Evolutionary conservation across 1,140 invertebrate genomes (phyloP), one percentile per base, ranked within the genome.

Genomic region (Panonychus citri): DNA sequence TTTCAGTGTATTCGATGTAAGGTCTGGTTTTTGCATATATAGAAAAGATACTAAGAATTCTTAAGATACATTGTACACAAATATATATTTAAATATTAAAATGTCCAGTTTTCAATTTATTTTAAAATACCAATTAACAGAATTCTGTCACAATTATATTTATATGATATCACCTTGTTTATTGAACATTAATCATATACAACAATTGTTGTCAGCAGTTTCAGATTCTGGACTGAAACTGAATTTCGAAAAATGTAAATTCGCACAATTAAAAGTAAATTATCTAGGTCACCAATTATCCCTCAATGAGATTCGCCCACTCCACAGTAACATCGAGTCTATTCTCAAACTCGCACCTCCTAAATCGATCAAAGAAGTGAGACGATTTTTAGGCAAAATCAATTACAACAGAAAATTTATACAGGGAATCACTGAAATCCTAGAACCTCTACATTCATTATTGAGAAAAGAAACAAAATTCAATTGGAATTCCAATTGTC

Each of bases 361-460:
- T 10, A 63, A 54, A 46, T 66, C 59, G 57, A 55, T 63, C 3
- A 66, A 67, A 43, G 64, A 72, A 42, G 25, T 75, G 0, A 56
- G 68, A 50, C 27, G 63, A 25, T 74, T 76, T 59, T 37, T 75
- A 3, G 73, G 74, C 1, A 61, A 74, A 37, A 34, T 60, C n/a
- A 57, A 54, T 53, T 60, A 49, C 25, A 54, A 55, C 21, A 2
- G 27, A 26, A 17, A 30, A 39, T 57, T 57, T 43, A 39, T 60
- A 12, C 43, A n/a, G n/a, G 24, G 52, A 48, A 52, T 13, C 24
- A 28, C 46, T 30, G 49, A 37, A 21, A 19, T 53, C n/a, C n/a
- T n/a, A n/a, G n/a, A n/a, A n/a, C n/a, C n/a, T n/a, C n/a, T n/a
- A n/a, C n/a, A n/a, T n/a, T n/a, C n/a, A n/a, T n/a, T n/a, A n/a